Evolutionary conservation across 1,140 invertebrate species (phyloP).

Genomic region (Megathymus violae): DNA sequence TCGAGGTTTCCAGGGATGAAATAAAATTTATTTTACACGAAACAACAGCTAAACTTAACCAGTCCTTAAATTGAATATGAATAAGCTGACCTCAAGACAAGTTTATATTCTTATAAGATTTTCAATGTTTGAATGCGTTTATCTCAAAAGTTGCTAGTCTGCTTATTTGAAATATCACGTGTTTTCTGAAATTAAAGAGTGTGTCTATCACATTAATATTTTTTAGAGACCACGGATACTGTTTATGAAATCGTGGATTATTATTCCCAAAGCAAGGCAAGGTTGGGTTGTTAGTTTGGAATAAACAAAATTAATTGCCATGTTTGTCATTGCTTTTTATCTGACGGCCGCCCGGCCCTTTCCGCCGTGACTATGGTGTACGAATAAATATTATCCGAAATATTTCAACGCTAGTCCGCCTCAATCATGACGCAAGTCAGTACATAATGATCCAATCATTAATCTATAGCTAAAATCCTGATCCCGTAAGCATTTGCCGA

Average conservation of each 20-base stretch:
- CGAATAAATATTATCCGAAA: constrained; percentile 2
- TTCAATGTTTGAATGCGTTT: too few species aligned
- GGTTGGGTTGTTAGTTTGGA: not conserved
- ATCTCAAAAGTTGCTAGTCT: too few species aligned
- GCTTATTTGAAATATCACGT: too few species aligned
- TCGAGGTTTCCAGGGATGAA: not conserved
- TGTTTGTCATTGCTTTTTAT: constrained; percentile 11
- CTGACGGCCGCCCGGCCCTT: not conserved
- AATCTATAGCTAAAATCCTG: too few species aligned
- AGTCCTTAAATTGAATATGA: not conserved
- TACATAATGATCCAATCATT: too few species aligned
- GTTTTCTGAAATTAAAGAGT: too few species aligned
- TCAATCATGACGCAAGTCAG: not conserved
- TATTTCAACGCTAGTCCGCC: not conserved
- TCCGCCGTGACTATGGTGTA: not conserved
- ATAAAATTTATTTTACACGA: not conserved
- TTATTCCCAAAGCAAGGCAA: too few species aligned
- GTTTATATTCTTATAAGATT: too few species aligned
- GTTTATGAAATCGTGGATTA: too few species aligned
- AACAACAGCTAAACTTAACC: not conserved
- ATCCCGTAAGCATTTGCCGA: not conserved
- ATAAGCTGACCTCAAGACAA: not conserved
- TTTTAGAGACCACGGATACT: too few species aligned
- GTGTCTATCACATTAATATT: too few species aligned
- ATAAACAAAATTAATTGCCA: constrained; percentile 1